Evolutionary conservation across 2,113 vertebrate species (phyloP), one percentile per base, ranked within the genome.

Genomic region (Peromyscus maniculatus): DNA sequence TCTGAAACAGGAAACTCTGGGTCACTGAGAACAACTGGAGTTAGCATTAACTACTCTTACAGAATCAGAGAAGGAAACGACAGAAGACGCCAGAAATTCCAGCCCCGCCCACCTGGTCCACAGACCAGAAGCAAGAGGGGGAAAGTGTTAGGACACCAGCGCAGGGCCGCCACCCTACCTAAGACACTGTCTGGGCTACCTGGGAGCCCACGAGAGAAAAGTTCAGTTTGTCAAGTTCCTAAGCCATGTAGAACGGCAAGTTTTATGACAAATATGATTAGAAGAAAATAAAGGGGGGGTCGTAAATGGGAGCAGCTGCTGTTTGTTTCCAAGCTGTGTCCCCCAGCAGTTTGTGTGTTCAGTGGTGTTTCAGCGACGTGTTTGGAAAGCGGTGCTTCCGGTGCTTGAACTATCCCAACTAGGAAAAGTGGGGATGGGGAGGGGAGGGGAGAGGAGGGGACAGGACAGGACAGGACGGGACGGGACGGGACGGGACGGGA

Each of bases 361-460:
- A 31, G 95, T 57, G 92, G 82, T 97, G 92, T 93, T 97, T 96
- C 96, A 95, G 97, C 90, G 97, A 95, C 90, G 97, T 87, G 93
- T 88, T 96, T 87, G 77, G 36, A 95, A 93, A 87, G 36, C 95
- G 71, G 79, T 87, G 91, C 79, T 97, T 69, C 87, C 92, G 90
- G 91, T 95, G 91, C 95, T 89, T 95, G 91, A 97, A 97, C 95
- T 90, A 97, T 94, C 93, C 77, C 64, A 55, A 84, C 74, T 72
- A n/a, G 72, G 59, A 91, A 74, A 28, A 13, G 39, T 2, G n/a
- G 7, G 5, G 46, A 5, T 46, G 26, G 46, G 39, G 7, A 12
- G 52, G 52, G 52, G 5, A 5, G 46, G n/a, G 71, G 36, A 16
- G 36, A 21, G 71, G 16, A 16, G 36, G 33, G 15, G n/a, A n/a